Conservation (phyloP, 2,797 vertebrate genomes). For the Buphagus erythrorhynchus region DNA sequence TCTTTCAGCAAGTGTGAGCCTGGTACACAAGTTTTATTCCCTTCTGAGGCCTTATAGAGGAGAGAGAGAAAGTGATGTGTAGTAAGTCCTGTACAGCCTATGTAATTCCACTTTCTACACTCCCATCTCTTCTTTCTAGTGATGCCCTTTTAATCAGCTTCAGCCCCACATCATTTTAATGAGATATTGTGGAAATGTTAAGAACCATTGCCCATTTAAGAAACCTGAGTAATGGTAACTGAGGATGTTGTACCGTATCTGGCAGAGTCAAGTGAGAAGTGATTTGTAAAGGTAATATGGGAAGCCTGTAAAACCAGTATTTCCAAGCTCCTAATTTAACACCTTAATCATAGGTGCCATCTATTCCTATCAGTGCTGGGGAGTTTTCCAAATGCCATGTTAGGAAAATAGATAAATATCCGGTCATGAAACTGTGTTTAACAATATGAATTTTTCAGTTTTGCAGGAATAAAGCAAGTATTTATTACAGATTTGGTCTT, state of each 20-base stretch:
- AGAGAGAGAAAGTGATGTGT: not conserved
- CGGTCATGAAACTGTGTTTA: not conserved
- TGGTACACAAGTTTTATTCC: not conserved
- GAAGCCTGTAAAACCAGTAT: slow-evolving; percentile 32
- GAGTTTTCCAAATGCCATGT: not conserved
- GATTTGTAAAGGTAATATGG: not conserved
- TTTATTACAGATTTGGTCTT: not conserved
- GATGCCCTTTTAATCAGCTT: not conserved
- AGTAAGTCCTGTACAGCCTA: not conserved
- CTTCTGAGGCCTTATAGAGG: not conserved
- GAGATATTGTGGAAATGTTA: not conserved
- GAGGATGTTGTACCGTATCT: not conserved
- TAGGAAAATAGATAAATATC: not conserved
- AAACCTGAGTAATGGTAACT: not conserved
- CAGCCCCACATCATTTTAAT: not conserved
- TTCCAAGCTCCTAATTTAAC: not conserved
- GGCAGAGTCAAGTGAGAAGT: not conserved
- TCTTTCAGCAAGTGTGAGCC: not conserved
- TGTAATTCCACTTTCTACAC: not conserved
- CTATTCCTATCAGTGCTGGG: not conserved
- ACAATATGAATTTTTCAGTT: not conserved
- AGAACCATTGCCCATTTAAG: not conserved
- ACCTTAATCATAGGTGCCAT: not conserved
- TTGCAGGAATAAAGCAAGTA: not conserved
- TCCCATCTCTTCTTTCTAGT: not conserved